These are phyloP conservation scores for Eulemur macaco DNA, from an alignment of 2,113 vertebrate genomes.

Conservation along the genomic window DNA sequence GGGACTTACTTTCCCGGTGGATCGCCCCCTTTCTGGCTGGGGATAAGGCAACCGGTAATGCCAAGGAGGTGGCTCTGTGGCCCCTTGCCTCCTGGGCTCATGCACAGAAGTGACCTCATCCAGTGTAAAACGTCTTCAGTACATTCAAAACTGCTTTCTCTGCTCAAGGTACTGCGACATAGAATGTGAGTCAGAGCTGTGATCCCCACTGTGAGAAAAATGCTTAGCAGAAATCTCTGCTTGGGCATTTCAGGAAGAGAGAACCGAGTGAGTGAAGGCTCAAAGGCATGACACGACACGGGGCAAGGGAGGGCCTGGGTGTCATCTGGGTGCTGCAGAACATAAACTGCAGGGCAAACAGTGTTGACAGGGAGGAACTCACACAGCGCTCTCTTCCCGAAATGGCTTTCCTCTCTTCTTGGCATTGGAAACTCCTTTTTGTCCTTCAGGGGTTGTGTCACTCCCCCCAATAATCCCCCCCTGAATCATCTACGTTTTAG, in stretches of 20 bases:
- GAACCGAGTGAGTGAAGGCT: not conserved
- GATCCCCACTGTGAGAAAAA: not conserved
- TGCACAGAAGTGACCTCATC: not conserved
- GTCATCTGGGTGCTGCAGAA: too few species aligned
- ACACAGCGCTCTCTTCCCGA: not conserved
- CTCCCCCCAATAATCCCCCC: not conserved
- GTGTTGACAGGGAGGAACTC: not conserved
- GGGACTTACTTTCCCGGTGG: not conserved
- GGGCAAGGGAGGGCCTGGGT: not conserved
- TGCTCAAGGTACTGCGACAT: not conserved
- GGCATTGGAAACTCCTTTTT: not conserved
- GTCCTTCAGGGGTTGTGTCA: not conserved
- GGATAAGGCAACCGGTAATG: not conserved
- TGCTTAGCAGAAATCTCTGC: not conserved
- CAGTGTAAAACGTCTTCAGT: not conserved
- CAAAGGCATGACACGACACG: not conserved
- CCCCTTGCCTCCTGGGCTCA: not conserved
- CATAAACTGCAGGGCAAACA: not conserved
- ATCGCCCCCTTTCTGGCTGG: not conserved
- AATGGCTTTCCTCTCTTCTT: not conserved
- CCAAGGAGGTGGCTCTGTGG: not conserved
- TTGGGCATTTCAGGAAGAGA: not conserved
- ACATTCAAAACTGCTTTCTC: not conserved
- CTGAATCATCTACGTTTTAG: not conserved
- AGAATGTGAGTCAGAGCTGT: not conserved